Evolutionary conservation across 2,797 vertebrate genomes (phyloP).

Genomic region (Rallus crepitans): DNA sequence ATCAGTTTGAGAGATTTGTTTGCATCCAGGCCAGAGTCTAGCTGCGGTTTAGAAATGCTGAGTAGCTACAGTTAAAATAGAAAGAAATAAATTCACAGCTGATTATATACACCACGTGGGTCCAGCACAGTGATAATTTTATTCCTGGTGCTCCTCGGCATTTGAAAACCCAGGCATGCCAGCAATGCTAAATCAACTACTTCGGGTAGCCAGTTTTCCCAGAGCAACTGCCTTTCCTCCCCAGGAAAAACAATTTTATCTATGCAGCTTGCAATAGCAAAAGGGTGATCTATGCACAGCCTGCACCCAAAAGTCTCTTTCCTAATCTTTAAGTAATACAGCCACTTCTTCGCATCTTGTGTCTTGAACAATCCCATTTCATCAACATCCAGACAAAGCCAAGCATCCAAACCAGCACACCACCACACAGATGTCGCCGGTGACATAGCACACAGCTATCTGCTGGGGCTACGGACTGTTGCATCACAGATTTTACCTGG

Average conservation of each 20-base stretch:
- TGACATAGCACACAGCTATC: background rate
- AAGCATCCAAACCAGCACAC: background rate
- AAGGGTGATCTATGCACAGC: background rate
- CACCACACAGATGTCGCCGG: background rate
- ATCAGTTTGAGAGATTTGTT: background rate
- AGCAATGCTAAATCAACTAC: background rate
- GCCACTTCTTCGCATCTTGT: background rate
- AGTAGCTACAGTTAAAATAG: background rate
- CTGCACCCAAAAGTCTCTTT: background rate
- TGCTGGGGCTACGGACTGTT: background rate
- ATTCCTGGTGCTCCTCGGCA: background rate
- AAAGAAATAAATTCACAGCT: constrained; percentile 40
- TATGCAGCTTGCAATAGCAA: background rate
- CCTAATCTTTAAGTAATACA: background rate
- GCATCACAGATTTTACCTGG: background rate
- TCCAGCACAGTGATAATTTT: constrained; percentile 9
- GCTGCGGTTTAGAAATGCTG: background rate
- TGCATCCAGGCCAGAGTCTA: background rate
- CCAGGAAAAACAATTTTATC: background rate
- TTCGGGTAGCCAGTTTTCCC: background rate
- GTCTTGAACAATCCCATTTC: background rate
- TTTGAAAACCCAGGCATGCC: constrained; percentile 3
- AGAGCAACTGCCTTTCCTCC: background rate
- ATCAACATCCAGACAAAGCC: background rate
- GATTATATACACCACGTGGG: background rate